A percentile compares a stretch with the other conserved stretches of the same genome.
Conservation (phyloP, 2,797 vertebrate species). For the Galaxias olidus region DNA sequence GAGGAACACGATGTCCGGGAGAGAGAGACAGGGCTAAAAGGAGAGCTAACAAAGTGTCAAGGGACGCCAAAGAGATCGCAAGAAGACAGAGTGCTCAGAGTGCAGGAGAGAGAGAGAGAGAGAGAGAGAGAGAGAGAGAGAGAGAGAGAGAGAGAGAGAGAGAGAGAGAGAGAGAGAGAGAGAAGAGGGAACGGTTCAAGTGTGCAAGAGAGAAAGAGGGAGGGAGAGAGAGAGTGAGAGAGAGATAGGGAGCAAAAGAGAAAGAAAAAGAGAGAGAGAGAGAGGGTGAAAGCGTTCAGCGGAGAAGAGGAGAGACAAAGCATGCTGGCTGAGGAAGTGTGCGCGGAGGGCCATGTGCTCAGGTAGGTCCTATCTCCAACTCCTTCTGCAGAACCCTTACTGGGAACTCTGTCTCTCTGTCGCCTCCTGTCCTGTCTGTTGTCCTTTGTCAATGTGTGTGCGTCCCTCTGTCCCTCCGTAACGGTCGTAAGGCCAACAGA, state of each 20-base stretch:
- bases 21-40: constrained; percentile 9
- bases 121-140: constrained; percentile 8
- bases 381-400: constrained; percentile 12
- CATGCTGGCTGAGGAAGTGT: constrained; percentile 68
- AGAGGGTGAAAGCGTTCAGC: constrained; percentile 11
- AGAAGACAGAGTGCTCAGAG: too few species aligned
- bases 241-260: background rate
- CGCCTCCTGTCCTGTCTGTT: background rate
- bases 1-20: constrained; percentile 10
- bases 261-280: constrained; percentile 27
- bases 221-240: constrained; percentile 1
- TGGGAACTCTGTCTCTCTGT: background rate
- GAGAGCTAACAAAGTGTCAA: too few species aligned
- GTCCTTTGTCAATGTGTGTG: background rate
- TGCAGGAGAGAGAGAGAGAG: background rate
- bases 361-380: constrained; percentile 67
- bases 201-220: background rate
- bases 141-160: background rate
- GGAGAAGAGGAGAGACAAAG: constrained; percentile 63
- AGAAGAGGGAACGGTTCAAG: background rate
- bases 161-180: constrained; percentile 13
- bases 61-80: too few species aligned
- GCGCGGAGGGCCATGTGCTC: constrained; percentile 69
- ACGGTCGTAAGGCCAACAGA: too few species aligned
- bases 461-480: background rate